phyloP scores from a whole-genome alignment of 2,797 vertebrate species.

The Merluccius polli region DNA sequence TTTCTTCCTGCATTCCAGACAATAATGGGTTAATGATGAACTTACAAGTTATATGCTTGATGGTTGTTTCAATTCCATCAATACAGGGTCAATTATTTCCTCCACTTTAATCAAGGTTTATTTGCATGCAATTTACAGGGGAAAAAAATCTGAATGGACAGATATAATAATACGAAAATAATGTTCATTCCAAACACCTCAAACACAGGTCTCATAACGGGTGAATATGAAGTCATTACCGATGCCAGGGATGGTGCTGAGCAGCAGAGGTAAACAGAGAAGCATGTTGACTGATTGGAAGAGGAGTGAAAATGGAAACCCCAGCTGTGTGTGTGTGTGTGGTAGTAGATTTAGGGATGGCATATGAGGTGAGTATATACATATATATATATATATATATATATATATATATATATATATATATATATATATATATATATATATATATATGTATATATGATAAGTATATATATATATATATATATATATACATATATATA shows the following conservation, averaged over 20 bases:
- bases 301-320: neutral
- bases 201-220: too few relatives aligned
- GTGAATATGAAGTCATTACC: neutral
- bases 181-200: too few relatives aligned
- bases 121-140: neutral
- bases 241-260: neutral
- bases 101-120: neutral
- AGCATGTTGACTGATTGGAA: neutral
- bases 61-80: neutral
- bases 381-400: neutral
- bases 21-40: neutral
- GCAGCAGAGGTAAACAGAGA: neutral
- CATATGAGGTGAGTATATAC: too few relatives aligned
- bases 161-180: too few relatives aligned
- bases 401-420: too few relatives aligned
- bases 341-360: too few relatives aligned
- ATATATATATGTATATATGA: too few relatives aligned
- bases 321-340: too few relatives aligned
- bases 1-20: neutral
- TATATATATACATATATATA: too few relatives aligned
- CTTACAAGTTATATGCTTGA: neutral
- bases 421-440: too few relatives aligned
- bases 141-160: too few relatives aligned
- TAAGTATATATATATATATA: too few relatives aligned
- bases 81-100: neutral